A percentile compares a stretch with the other conserved stretches of the same genome.
These are phyloP conservation scores for Plecotus auritus DNA, from an alignment of 2,113 vertebrate genomes.

Conservation along the genomic window DNA sequence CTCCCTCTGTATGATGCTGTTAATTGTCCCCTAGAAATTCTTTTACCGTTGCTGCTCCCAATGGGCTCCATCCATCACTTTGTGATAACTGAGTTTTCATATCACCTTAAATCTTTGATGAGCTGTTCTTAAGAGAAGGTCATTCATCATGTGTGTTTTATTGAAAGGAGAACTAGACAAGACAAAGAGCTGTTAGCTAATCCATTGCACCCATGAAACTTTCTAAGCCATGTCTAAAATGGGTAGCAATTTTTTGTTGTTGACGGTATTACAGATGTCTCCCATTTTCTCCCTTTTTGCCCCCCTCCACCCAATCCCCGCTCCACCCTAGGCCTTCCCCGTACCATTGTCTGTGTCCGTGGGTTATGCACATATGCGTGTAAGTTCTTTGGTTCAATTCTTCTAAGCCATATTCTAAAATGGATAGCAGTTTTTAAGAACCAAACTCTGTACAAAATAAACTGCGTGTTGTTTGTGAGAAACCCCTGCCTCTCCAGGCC, in stretches of 20 bases:
- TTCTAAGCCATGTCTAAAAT: not conserved
- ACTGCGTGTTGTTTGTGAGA: not conserved
- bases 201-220: not conserved
- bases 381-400: too few relatives aligned
- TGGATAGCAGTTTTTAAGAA: not conserved
- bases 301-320: too few relatives aligned
- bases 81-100: not conserved
- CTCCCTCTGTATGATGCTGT: not conserved
- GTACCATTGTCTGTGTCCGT: too few relatives aligned
- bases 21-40: not conserved
- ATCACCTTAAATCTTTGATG: constrained; percentile 36
- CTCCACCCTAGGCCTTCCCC: too few relatives aligned
- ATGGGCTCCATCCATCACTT: not conserved
- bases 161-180: not conserved
- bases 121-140: constrained; percentile 24
- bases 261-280: too few relatives aligned
- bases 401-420: not conserved
- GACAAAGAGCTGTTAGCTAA: not conserved
- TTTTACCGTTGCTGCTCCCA: not conserved
- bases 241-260: not conserved
- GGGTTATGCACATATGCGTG: too few relatives aligned
- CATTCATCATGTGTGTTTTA: constrained; percentile 8
- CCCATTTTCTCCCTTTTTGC: too few relatives aligned
- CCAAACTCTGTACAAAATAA: not conserved
- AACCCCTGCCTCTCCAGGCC: not conserved